phyloP scores from a whole-genome alignment of 92 coral and sea anemone genomes.

The Parazoanthus atlanticus region DNA sequence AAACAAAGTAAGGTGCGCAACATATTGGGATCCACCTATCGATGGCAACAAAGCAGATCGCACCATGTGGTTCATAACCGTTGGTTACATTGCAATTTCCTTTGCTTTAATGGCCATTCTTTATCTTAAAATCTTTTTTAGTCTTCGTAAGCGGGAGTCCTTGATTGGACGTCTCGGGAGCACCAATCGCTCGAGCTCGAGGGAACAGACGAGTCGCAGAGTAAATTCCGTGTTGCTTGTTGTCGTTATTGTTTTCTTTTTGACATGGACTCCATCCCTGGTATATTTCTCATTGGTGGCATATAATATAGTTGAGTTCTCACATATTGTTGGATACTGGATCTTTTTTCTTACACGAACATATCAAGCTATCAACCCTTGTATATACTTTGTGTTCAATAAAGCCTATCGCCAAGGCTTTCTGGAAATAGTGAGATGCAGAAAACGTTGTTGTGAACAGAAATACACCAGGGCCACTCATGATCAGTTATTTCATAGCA shows the following conservation, averaged over 20 bases:
- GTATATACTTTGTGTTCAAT: slow-evolving; percentile 16
- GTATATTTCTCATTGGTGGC: neutral
- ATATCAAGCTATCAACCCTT: slow-evolving; percentile 24
- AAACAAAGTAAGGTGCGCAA: neutral
- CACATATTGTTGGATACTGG: neutral
- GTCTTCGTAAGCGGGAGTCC: neutral
- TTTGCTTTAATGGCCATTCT: neutral
- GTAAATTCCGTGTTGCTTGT: slow-evolving; percentile 14
- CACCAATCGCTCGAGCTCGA: neutral
- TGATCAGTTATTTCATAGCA: neutral
- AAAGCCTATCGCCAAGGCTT: slow-evolving; percentile 5
- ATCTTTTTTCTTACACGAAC: slow-evolving; percentile 12
- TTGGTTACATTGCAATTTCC: neutral
- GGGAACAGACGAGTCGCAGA: slow-evolving; percentile 3
- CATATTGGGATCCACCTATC: neutral
- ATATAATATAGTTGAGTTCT: neutral
- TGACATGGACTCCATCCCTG: slow-evolving; percentile 22
- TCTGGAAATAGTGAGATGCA: neutral
- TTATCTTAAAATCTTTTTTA: slow-evolving; percentile 15
- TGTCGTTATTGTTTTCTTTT: slow-evolving; percentile 19
- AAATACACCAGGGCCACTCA: neutral
- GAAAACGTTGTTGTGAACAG: neutral
- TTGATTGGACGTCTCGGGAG: neutral
- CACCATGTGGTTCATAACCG: neutral
- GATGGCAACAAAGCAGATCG: neutral